Evolutionary conservation across 2,888 invertebrate species (phyloP).

Genomic region (Hirtodrosophila histrioides): DNA sequence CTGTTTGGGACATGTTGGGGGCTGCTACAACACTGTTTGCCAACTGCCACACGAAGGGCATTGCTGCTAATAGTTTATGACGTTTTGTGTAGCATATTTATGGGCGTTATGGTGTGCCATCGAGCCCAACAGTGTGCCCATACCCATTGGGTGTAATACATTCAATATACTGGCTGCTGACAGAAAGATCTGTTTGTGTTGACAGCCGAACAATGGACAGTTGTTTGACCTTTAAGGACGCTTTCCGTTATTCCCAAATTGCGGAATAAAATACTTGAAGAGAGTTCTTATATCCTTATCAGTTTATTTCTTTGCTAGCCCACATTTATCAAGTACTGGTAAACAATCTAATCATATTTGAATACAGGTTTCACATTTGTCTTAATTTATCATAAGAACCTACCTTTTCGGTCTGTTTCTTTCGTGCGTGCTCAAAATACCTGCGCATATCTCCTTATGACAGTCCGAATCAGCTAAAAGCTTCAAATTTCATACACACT

Average conservation of each 20-base stretch:
- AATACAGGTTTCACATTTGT: conserved; percentile 45
- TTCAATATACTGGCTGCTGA: conserved; percentile 22
- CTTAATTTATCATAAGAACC: conserved; percentile 42
- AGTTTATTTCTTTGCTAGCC: too few relatives aligned
- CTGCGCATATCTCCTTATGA: conserved; percentile 37
- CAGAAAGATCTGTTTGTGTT: conserved; percentile 21
- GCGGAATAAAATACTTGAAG: not conserved
- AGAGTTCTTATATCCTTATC: too few relatives aligned
- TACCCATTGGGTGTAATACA: conserved; percentile 30
- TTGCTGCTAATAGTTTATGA: conserved; percentile 68
- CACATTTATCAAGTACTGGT: too few relatives aligned
- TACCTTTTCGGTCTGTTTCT: conserved; percentile 11
- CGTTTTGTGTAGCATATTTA: conserved; percentile 60
- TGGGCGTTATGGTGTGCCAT: conserved; percentile 21
- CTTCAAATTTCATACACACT: conserved; percentile 58
- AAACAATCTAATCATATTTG: conserved; percentile 46
- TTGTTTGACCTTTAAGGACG: not conserved
- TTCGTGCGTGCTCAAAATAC: conserved; percentile 52
- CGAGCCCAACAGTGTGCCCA: not conserved
- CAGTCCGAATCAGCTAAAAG: conserved; percentile 61
- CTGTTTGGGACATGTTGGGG: conserved; percentile 12
- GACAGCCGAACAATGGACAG: conserved; percentile 8
- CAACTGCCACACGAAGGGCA: conserved; percentile 34
- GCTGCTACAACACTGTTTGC: conserved; percentile 22
- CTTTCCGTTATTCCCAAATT: not conserved